These are phyloP conservation scores for Pachymerium ferrugineum DNA, from an alignment of 2,888 invertebrate genomes.

Conservation along the genomic window DNA sequence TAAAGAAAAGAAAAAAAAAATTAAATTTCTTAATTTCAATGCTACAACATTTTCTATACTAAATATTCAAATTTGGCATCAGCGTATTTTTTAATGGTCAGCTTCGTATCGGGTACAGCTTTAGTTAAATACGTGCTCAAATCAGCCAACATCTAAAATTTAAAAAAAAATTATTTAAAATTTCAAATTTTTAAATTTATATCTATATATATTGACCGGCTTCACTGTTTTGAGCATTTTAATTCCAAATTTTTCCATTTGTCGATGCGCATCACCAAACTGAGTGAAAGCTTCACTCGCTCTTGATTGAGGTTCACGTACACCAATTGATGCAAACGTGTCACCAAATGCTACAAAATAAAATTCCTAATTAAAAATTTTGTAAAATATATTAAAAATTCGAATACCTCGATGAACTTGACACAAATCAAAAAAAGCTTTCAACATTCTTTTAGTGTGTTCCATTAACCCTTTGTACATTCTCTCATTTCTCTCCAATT, in stretches of 20 bases:
- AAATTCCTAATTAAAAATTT: background rate
- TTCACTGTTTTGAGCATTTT: constrained; percentile 83
- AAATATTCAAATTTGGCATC: constrained; percentile 99
- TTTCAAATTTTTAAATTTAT: background rate
- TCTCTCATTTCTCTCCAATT: constrained; percentile 84
- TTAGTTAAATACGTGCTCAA: constrained; percentile 94
- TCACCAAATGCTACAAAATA: constrained; percentile 80
- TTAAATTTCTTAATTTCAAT: background rate
- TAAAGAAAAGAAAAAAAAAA: constrained; percentile 40
- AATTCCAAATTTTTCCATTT: constrained; percentile 83
- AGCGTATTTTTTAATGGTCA: constrained; percentile 96
- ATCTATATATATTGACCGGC: constrained; percentile 59
- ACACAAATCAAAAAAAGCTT: constrained; percentile 81
- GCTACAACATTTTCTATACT: constrained; percentile 43
- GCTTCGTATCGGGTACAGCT: constrained; percentile 95
- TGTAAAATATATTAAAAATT: background rate
- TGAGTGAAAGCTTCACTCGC: constrained; percentile 92
- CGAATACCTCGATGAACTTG: constrained; percentile 70
- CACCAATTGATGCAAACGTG: constrained; percentile 88
- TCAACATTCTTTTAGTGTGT: constrained; percentile 72
- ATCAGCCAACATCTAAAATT: constrained; percentile 79
- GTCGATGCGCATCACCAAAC: constrained; percentile 90
- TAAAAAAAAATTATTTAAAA: background rate
- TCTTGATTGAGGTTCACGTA: constrained; percentile 87
- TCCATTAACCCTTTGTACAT: constrained; percentile 88